Conservation (phyloP, 2,888 invertebrate species). For the Elysia crispata region DNA sequence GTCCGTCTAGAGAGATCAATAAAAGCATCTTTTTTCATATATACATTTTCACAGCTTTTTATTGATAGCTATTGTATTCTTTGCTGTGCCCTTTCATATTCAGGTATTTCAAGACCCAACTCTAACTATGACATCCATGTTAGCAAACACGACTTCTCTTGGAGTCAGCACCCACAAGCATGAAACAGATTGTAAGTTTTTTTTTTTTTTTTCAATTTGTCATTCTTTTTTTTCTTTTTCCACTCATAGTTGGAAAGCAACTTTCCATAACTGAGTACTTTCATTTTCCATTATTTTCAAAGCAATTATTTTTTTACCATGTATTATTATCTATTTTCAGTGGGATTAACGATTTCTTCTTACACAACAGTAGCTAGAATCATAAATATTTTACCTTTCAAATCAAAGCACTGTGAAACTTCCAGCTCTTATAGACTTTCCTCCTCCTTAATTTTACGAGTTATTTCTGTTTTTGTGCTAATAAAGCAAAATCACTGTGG, state of each 20-base stretch:
- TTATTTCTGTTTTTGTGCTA: too few relatives aligned
- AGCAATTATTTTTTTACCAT: too few relatives aligned
- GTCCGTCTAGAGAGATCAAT: too few relatives aligned
- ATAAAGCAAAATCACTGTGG: too few relatives aligned
- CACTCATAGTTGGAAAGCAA: neutral
- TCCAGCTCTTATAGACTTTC: too few relatives aligned
- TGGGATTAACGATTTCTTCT: too few relatives aligned
- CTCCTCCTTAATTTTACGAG: too few relatives aligned
- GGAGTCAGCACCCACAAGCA: conserved; percentile 86
- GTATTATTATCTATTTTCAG: too few relatives aligned
- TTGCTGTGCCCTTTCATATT: conserved; percentile 15
- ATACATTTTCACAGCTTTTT: neutral
- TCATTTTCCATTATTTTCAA: neutral
- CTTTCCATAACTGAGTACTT: neutral
- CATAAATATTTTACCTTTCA: too few relatives aligned
- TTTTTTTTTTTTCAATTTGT: neutral
- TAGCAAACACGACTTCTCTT: conserved; percentile 87
- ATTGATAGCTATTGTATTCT: neutral
- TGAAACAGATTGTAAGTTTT: conserved; percentile 88
- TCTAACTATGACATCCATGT: conserved; percentile 89
- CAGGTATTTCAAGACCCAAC: conserved; percentile 79
- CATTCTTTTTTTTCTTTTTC: neutral
- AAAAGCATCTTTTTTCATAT: too few relatives aligned
- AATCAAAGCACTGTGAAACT: too few relatives aligned
- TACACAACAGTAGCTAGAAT: too few relatives aligned